A percentile compares a stretch with the other conserved stretches of the same genome.
These are phyloP conservation scores for Minunthozetes semirufus DNA, from an alignment of 2,888 invertebrate genomes.

Conservation along the genomic window DNA sequence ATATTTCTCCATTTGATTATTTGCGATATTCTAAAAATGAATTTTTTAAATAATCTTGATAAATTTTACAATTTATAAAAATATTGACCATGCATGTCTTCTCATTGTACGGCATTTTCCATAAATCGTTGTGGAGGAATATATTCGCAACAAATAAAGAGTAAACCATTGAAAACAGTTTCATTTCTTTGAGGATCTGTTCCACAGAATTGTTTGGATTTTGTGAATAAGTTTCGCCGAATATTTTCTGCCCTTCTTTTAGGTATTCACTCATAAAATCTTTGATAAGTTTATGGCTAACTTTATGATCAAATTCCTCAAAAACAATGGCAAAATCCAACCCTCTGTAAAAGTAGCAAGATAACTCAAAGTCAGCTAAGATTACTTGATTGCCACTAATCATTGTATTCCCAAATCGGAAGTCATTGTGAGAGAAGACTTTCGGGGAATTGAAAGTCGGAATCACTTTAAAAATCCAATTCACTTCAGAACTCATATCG, in stretches of 20 bases:
- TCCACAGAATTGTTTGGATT: background rate
- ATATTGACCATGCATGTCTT: too few species aligned
- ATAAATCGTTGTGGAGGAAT: background rate
- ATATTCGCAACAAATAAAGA: background rate
- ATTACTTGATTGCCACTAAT: background rate
- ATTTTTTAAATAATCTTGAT: too few species aligned
- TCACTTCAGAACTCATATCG: conserved; percentile 25
- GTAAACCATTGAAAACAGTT: background rate
- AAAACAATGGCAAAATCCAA: conserved; percentile 4
- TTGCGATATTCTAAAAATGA: too few species aligned
- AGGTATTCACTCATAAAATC: background rate
- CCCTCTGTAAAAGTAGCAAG: conserved; percentile 4
- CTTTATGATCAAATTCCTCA: background rate
- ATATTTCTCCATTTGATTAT: too few species aligned
- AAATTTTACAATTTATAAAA: too few species aligned
- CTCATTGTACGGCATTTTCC: background rate
- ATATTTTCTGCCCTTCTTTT: background rate
- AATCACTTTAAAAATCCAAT: background rate
- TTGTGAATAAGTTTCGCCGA: background rate
- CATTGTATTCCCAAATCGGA: conserved; percentile 16
- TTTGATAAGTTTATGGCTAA: background rate
- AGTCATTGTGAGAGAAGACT: conserved; percentile 29
- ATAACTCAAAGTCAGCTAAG: conserved; percentile 22
- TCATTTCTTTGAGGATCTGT: background rate
- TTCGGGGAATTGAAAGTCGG: background rate